Percentiles rank a stretch among this genome's conserved stretches.
Evolutionary conservation across 2,888 invertebrate species (phyloP).

Genomic region (Cryptocephalus primarius): DNA sequence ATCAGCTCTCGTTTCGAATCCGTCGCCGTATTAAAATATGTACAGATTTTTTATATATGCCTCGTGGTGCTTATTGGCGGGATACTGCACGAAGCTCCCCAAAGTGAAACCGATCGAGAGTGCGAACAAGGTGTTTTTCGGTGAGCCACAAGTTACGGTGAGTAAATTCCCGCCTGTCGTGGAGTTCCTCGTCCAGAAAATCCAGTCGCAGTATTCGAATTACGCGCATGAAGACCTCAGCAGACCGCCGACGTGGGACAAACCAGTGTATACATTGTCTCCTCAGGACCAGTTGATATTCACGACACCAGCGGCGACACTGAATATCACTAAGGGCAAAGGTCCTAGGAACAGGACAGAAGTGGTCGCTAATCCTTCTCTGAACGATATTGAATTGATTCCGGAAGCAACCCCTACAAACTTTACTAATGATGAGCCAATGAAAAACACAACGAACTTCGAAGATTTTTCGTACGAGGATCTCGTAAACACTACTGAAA

Average conservation of each 20-base stretch:
- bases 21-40: not conserved
- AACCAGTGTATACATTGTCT: slow-evolving; percentile 27
- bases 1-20: not conserved
- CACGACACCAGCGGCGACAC: not conserved
- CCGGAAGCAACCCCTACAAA: slow-evolving; percentile 1
- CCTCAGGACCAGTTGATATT: slow-evolving; percentile 16
- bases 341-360: too few relatives aligned
- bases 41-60: too few relatives aligned
- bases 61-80: too few relatives aligned
- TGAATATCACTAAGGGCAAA: too few relatives aligned
- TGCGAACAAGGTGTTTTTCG: slow-evolving; percentile 9
- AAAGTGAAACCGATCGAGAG: not conserved
- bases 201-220: slow-evolving; percentile 60
- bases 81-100: too few relatives aligned
- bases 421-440: slow-evolving; percentile 2
- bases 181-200: slow-evolving; percentile 56
- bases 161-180: slow-evolving; percentile 54
- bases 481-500: slow-evolving; percentile 14
- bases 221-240: slow-evolving; percentile 48
- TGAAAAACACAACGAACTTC: not conserved
- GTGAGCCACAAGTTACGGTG: slow-evolving; percentile 17
- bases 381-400: too few relatives aligned
- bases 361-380: too few relatives aligned
- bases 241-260: slow-evolving; percentile 33
- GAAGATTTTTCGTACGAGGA: slow-evolving; percentile 11